Base-by-base conservation (phyloP, 2,797 vertebrate genomes). In the Sebastes hopkinsi region DNA sequence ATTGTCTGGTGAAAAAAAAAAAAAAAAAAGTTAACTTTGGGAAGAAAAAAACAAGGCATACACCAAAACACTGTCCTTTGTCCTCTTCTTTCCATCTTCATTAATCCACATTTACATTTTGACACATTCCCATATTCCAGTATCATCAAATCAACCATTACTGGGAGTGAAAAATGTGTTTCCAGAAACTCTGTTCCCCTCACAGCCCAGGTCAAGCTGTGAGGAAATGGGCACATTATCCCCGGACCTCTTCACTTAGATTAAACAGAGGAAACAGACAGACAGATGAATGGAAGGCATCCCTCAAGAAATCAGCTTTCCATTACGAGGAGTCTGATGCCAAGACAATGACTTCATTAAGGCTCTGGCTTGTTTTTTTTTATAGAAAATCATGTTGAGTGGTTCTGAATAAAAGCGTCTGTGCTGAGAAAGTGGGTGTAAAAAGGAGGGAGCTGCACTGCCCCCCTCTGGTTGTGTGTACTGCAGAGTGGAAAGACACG, bases 161-260 rank as follows among this genome's bases (percentile, higher is more conserved):
- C n/a, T 27, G 42, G 10, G 46, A 13, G 32, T 11, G 42, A 16
- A 64, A 27, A 64, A 29, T 29, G 54, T 46, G 16, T 58, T 56
- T 58, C 10, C 52, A 30, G 25, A 36, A 56, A 20, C n/a, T 3
- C 12, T 18, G 5, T 7, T 1, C 22, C 14, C 34, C 22, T 38
- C 20, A 29, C 5, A 59, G 29, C 4, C 9, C 16, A 30, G 34
- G 23, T 77, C 75, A 61, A 64, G 54, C 36, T 32, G 20, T 14
- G 69, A 75, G 46, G 58, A 70, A 75, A 66, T 75, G 6, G 68
- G 56, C 54, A 71, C 60, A 80, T 86, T 82, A 86, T 77, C 68
- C 66, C 56, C 1, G 20, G 38, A 73, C 50, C 50, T 55, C 61
- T 42, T 56, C 64, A 61, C 54, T 81, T 54, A 61, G 30, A 73